Evolutionary conservation across 2,113 vertebrate species (phyloP).

Genomic region (Oriolus oriolus): DNA sequence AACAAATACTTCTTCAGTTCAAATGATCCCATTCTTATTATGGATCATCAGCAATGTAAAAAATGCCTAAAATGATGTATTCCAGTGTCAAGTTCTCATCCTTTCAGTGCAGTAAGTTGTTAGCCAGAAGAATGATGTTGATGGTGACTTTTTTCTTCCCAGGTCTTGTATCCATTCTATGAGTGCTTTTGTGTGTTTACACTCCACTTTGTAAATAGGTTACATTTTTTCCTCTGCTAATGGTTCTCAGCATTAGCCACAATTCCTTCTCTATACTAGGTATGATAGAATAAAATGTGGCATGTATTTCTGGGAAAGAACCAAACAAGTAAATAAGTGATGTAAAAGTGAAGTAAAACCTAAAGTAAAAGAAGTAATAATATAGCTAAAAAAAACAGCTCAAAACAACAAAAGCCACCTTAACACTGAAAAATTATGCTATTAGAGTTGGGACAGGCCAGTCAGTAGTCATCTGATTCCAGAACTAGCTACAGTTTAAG

Average conservation of each 20-base stretch:
- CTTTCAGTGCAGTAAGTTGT: neutral
- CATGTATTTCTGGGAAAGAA: neutral
- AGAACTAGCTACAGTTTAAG: neutral
- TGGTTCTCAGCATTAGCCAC: neutral
- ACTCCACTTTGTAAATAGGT: neutral
- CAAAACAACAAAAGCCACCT: neutral
- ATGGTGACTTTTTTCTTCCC: neutral
- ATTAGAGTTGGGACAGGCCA: neutral
- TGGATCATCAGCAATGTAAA: neutral
- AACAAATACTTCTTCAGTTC: neutral
- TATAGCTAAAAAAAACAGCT: neutral
- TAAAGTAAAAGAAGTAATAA: neutral
- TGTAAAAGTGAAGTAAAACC: neutral
- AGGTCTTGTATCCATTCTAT: neutral
- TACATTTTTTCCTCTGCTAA: neutral
- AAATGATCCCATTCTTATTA: neutral
- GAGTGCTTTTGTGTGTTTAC: neutral
- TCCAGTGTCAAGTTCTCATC: neutral
- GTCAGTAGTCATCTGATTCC: neutral
- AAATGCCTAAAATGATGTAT: neutral
- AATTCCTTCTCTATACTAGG: neutral
- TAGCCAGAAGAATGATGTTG: neutral
- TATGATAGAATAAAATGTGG: neutral
- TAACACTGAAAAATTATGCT: neutral
- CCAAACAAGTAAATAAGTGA: neutral